Conservation (phyloP, 1,140 invertebrate species). For the Ceratosolen solmsi region DNA sequence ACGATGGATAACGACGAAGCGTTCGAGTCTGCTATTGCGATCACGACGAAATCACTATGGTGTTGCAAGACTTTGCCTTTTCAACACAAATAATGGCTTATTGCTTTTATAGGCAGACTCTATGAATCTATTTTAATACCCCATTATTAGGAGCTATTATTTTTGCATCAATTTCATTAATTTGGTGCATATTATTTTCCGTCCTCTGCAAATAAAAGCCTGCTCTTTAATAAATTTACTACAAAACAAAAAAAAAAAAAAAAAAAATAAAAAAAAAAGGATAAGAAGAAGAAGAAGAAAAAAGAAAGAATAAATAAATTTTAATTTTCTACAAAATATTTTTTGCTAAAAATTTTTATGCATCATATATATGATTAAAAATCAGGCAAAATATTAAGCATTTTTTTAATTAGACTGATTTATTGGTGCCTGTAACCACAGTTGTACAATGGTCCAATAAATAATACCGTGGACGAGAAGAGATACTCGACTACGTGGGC, state of each 20-base stretch:
- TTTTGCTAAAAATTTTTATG: not conserved
- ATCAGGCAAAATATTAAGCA: slow-evolving; percentile 47
- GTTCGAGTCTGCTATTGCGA: no score
- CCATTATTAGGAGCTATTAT: slow-evolving; percentile 56
- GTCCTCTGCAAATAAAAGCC: not conserved
- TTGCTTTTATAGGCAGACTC: slow-evolving; percentile 57
- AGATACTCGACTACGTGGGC: slow-evolving; percentile 33
- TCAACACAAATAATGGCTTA: slow-evolving; percentile 56
- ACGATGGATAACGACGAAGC: no score
- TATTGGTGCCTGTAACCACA: slow-evolving; percentile 63
- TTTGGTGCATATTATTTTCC: not conserved
- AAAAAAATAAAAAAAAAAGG: no score
- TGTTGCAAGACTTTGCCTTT: slow-evolving; percentile 45
- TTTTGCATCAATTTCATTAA: slow-evolving; percentile 42
- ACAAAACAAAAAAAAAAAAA: no score
- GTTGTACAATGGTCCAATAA: slow-evolving; percentile 69
- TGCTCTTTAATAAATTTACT: not conserved
- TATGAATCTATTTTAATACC: slow-evolving; percentile 61
- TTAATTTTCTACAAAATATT: not conserved
- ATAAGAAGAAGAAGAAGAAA: no score
- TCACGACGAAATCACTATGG: no score
- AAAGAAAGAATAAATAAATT: no score
- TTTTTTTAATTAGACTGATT: slow-evolving; percentile 68
- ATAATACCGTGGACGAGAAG: slow-evolving; percentile 59
- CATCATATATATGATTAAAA: not conserved